These are phyloP conservation scores for Anoplius nigerrimus DNA, from an alignment of 2,888 invertebrate species.

Conservation along the genomic window DNA sequence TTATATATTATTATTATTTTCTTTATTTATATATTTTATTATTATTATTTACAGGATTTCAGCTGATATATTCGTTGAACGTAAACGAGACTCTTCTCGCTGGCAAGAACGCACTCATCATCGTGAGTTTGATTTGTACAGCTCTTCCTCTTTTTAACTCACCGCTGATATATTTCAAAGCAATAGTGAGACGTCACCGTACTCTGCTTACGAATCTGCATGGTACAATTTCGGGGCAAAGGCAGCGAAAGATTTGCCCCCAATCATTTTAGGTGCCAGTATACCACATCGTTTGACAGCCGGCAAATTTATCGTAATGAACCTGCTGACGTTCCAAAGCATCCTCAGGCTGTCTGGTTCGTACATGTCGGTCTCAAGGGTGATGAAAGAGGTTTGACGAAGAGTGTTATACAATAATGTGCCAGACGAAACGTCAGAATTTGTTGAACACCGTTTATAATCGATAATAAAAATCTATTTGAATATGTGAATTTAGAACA, in stretches of 20 bases:
- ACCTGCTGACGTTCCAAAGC: slow-evolving; percentile 19
- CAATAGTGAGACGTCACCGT: not conserved
- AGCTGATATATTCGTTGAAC: not conserved
- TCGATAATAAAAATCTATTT: too few species aligned
- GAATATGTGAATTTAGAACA: too few species aligned
- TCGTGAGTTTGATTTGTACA: not conserved
- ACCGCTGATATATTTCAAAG: not conserved
- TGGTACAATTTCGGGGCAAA: slow-evolving; percentile 48
- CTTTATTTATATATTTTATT: too few species aligned
- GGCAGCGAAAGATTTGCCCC: slow-evolving; percentile 41
- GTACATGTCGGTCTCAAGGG: slow-evolving; percentile 36
- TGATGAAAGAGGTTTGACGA: slow-evolving; percentile 45
- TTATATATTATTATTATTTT: too few species aligned
- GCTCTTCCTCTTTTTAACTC: not conserved
- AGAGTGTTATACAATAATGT: too few species aligned
- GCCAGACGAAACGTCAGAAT: too few species aligned
- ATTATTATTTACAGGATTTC: not conserved
- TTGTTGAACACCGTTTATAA: too few species aligned
- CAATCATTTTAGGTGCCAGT: slow-evolving; percentile 52
- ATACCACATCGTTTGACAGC: slow-evolving; percentile 48
- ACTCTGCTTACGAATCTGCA: slow-evolving; percentile 40
- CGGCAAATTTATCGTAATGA: not conserved
- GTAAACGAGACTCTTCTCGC: not conserved
- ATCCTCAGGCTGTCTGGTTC: slow-evolving; percentile 23
- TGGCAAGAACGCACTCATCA: not conserved